Evolutionary conservation across 2,113 vertebrate species (phyloP).

Genomic region (Seriola quinqueradiata): DNA sequence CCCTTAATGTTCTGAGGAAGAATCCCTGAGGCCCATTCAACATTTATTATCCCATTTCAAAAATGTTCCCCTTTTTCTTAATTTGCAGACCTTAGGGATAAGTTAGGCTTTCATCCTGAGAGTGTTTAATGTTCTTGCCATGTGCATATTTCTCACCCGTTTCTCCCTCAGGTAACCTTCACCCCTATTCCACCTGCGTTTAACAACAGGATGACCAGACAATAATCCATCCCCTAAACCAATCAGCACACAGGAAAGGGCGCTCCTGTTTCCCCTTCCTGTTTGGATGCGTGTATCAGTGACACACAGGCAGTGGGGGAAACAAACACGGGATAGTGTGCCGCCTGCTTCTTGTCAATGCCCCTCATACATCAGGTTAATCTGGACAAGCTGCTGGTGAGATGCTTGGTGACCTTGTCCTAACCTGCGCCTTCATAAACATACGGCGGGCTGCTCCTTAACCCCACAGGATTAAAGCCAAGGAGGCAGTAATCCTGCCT

Average conservation of each 20-base stretch:
- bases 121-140: neutral
- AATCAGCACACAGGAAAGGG: conserved; percentile 70
- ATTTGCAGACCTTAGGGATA: conserved; percentile 30
- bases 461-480: conserved; percentile 65
- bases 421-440: conserved; percentile 63
- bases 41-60: conserved; percentile 64
- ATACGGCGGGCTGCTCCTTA: conserved; percentile 64
- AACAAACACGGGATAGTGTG: conserved; percentile 1
- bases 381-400: conserved; percentile 42
- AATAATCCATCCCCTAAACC: conserved; percentile 55
- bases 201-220: conserved; percentile 47
- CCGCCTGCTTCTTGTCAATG: neutral
- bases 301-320: conserved; percentile 24
- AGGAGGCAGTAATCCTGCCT: conserved; percentile 65
- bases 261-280: conserved; percentile 73
- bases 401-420: conserved; percentile 32
- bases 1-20: conserved; percentile 24
- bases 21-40: conserved; percentile 59
- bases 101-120: neutral
- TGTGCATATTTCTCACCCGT: neutral
- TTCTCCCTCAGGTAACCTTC: conserved; percentile 28
- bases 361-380: conserved; percentile 49
- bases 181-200: conserved; percentile 14
- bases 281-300: conserved; percentile 60
- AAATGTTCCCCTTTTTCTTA: conserved; percentile 26